phyloP scores from a whole-genome alignment of 1,140 invertebrate genomes.

The Anagrus nilaparvatae region DNA sequence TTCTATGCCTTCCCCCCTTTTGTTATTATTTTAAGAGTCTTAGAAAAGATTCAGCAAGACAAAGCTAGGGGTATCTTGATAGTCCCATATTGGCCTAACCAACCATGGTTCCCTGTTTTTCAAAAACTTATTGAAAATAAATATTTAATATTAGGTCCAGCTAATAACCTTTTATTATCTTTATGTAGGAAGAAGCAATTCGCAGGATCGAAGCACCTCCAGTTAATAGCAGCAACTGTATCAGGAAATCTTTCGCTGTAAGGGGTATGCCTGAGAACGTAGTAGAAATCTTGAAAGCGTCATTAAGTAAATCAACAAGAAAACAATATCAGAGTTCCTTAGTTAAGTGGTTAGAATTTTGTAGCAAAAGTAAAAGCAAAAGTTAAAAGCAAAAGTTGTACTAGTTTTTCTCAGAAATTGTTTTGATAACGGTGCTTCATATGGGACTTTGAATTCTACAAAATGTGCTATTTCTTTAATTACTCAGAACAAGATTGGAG shows the following conservation, averaged over 20 bases:
- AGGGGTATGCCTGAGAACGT: not conserved
- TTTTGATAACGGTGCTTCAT: conserved; percentile 19
- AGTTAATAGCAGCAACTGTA: conserved; percentile 10
- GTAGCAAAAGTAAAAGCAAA: conserved; percentile 1
- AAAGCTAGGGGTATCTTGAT: conserved; percentile 7
- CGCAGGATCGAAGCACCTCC: not conserved
- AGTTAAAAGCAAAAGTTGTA: not conserved
- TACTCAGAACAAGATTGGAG: conserved; percentile 1
- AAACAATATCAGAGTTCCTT: conserved; percentile 16
- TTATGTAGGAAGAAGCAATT: conserved; percentile 10
- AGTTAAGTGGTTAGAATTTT: conserved; percentile 18
- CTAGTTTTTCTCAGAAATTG: conserved; percentile 12
- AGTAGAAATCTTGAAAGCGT: conserved; percentile 3
- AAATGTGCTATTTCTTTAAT: conserved; percentile 17
- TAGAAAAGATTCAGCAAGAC: conserved; percentile 12
- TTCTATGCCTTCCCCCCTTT: conserved; percentile 15
- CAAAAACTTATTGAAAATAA: conserved; percentile 3
- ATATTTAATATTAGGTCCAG: not conserved
- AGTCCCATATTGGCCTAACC: conserved; percentile 8
- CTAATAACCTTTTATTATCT: conserved; percentile 10
- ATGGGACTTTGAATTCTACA: conserved; percentile 18
- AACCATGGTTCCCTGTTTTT: conserved; percentile 9
- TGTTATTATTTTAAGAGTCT: conserved; percentile 2
- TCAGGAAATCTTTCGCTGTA: conserved; percentile 7
- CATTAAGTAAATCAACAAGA: conserved; percentile 9